These are phyloP conservation scores for Ctenodactylus gundi DNA, from an alignment of 2,113 vertebrate genomes.

Conservation along the genomic window DNA sequence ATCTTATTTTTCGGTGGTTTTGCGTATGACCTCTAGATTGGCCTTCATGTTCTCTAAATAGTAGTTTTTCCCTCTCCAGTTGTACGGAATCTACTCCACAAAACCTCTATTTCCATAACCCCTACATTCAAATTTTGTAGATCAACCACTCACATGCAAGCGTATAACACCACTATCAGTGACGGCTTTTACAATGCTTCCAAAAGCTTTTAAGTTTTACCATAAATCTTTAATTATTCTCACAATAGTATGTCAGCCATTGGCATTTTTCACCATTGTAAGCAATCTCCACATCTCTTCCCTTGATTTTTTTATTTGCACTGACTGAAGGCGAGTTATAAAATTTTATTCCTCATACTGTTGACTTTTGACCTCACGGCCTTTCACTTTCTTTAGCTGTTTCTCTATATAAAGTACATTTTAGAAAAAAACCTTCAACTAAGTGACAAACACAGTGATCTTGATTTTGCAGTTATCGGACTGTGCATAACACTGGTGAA, in stretches of 20 bases:
- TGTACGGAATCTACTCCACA: neutral
- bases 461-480: constrained; percentile 55
- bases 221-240: neutral
- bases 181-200: neutral
- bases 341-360: constrained; percentile 62
- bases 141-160: neutral
- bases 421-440: constrained; percentile 49
- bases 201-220: neutral
- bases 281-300: constrained; percentile 10
- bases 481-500: constrained; percentile 47
- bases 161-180: neutral
- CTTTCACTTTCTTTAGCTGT: constrained; percentile 65
- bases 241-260: neutral
- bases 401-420: constrained; percentile 56
- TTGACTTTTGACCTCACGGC: constrained; percentile 63
- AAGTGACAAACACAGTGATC: constrained; percentile 41
- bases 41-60: neutral
- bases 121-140: neutral
- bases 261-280: neutral
- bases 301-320: neutral
- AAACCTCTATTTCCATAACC: neutral
- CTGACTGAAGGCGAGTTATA: constrained; percentile 47
- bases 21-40: neutral
- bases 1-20: neutral
- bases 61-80: neutral